Evolutionary conservation across 2,113 vertebrate genomes (phyloP).

Genomic region (Gnathonemus longibarbis): DNA sequence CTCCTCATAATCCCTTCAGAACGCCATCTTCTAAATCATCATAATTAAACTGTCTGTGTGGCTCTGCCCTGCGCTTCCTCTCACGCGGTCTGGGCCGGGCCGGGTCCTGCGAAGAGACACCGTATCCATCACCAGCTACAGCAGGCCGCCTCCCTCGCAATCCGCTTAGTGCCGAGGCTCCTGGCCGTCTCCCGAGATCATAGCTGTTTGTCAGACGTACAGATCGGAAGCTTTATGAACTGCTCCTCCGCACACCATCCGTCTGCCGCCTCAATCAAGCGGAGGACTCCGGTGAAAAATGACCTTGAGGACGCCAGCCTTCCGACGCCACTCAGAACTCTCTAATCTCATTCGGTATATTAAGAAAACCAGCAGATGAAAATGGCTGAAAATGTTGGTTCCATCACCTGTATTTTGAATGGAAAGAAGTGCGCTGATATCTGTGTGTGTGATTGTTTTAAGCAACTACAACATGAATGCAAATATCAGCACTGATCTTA

Average conservation of each 20-base stretch:
- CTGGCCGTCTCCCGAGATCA: not conserved
- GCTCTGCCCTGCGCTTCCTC: not conserved
- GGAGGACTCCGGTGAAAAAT: not conserved
- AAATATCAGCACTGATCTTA: not conserved
- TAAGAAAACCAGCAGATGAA: not conserved
- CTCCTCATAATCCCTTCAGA: conserved; percentile 19
- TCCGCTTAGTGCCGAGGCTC: not conserved
- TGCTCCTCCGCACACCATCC: not conserved
- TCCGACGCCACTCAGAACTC: too few relatives aligned
- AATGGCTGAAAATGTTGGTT: not conserved
- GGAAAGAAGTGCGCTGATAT: not conserved
- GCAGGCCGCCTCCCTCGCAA: not conserved
- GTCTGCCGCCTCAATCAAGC: not conserved
- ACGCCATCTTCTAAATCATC: conserved; percentile 16
- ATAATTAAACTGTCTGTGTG: conserved; percentile 16
- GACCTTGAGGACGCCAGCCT: not conserved
- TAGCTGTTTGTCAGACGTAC: not conserved
- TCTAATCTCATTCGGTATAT: not conserved
- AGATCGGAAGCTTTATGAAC: not conserved
- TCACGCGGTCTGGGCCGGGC: not conserved
- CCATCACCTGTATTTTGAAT: not conserved
- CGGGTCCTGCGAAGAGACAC: not conserved
- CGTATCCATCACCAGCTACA: not conserved
- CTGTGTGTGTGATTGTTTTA: not conserved
- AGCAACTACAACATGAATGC: not conserved